A percentile compares a stretch with the other conserved stretches of the same genome.
These are phyloP conservation scores for Sinotaia quadrata DNA, from an alignment of 2,888 invertebrate species.

Conservation along the genomic window DNA sequence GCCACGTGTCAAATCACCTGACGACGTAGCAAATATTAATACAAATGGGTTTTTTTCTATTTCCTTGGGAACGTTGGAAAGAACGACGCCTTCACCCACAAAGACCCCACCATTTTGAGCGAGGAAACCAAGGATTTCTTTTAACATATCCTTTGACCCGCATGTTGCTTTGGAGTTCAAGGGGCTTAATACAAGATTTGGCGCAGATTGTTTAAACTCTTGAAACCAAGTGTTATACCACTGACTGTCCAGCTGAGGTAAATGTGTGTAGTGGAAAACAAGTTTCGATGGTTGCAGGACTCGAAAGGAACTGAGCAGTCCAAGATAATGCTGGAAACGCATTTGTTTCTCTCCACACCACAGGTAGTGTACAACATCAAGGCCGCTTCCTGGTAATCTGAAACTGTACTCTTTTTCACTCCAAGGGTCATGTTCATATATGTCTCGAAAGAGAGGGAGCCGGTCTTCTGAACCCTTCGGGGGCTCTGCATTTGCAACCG, in stretches of 20 bases:
- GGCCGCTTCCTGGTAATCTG: not conserved
- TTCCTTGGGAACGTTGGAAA: conserved; percentile 13
- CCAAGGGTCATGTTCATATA: conserved; percentile 23
- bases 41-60: not conserved
- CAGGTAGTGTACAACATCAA: conserved; percentile 25
- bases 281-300: conserved; percentile 24
- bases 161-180: not conserved
- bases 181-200: too few relatives aligned
- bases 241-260: conserved; percentile 23
- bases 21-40: not conserved
- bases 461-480: not conserved
- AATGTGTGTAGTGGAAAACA: conserved; percentile 28
- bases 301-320: conserved; percentile 20
- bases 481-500: too few relatives aligned
- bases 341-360: conserved; percentile 34
- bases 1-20: conserved; percentile 17
- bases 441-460: conserved; percentile 15
- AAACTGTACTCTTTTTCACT: not conserved
- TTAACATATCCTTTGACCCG: conserved; percentile 10
- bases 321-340: conserved; percentile 31
- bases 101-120: conserved; percentile 21
- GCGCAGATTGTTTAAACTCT: conserved; percentile 29
- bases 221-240: conserved; percentile 33
- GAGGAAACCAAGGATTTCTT: not conserved
- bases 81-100: conserved; percentile 21